Base-by-base conservation (phyloP, 2,888 invertebrate species). In the Clunio marinus region DNA sequence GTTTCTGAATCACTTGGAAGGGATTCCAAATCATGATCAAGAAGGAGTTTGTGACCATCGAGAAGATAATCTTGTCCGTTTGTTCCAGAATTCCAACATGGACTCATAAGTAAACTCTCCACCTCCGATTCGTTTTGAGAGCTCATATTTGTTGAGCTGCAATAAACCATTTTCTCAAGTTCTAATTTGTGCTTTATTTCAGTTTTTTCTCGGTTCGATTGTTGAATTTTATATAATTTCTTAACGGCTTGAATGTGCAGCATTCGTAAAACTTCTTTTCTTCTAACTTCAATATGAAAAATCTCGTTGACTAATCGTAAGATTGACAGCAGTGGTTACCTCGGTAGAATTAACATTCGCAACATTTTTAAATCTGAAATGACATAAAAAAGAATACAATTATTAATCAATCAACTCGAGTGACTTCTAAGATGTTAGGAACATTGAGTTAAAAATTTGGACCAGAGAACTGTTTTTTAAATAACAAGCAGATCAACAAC, bases 41-140 rank as follows among this genome's bases (percentile, higher is more conserved):
- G 75, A 69, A 83, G 76, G 71, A 84, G 73, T 74, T 83, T 83
- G 75, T 82, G 81, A 25, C 81, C 81, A 71, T 83, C 83, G 71
- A 83, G 80, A 73, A 81, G 80, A 72, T 79, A 80, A 73, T 79
- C 81, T 72, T 80, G 80, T 74, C 77, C 76, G 74, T 81, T 75
- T 76, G 78, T 75, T 74, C 78, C 72, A 74, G 85, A 82, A 73
- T 76, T 84, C 89, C 89, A 88, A 81, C 88, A 88, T 71, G 85
- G 82, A 75, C 86, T 85, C 78, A 86, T 86, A 77, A 88, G 83
- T 73, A 89, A 81, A 76, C 87, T 86, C 80, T 88, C 88, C 75
- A 85, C 85, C 77, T 85, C 85, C 73, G 80, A 78, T 76, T 79
- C 80, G 74, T 76, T 79, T 76, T 79, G 79, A 73, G 79, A 77